Evolutionary conservation across 2,113 vertebrate genomes (phyloP).

Genomic region (Microcebus lehilahytsara): DNA sequence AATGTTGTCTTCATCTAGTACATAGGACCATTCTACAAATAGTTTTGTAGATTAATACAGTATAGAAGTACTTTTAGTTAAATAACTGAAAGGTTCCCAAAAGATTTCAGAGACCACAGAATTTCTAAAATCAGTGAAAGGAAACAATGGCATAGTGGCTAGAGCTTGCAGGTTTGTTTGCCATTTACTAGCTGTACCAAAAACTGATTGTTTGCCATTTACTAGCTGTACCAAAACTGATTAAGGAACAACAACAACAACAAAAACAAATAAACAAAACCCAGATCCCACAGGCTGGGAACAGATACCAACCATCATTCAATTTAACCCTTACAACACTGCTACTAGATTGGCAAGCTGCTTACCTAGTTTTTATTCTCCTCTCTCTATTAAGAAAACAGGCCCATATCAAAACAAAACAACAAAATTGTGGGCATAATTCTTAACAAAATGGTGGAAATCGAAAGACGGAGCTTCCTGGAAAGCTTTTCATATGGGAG

Average conservation of each 20-base stretch:
- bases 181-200: neutral
- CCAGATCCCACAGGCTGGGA: neutral
- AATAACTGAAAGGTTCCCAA: neutral
- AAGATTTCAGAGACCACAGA: neutral
- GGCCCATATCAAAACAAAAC: neutral
- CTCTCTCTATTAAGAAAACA: neutral
- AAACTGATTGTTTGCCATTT: neutral
- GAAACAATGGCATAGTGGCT: neutral
- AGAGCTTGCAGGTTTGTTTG: neutral
- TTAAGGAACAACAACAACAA: neutral
- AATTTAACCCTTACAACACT: neutral
- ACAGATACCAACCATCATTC: constrained; percentile 1
- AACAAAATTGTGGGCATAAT: neutral
- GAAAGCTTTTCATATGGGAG: neutral
- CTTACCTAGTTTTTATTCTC: neutral
- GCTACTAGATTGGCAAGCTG: neutral
- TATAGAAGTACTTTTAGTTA: neutral
- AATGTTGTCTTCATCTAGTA: neutral
- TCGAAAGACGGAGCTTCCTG: neutral
- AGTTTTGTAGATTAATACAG: neutral
- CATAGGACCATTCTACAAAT: neutral
- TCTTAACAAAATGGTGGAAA: neutral
- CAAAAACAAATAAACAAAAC: neutral
- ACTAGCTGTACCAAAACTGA: neutral
- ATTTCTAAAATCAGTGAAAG: constrained; percentile 28